Evolutionary conservation across 2,797 vertebrate genomes (phyloP).

Genomic region (Falco biarmicus): DNA sequence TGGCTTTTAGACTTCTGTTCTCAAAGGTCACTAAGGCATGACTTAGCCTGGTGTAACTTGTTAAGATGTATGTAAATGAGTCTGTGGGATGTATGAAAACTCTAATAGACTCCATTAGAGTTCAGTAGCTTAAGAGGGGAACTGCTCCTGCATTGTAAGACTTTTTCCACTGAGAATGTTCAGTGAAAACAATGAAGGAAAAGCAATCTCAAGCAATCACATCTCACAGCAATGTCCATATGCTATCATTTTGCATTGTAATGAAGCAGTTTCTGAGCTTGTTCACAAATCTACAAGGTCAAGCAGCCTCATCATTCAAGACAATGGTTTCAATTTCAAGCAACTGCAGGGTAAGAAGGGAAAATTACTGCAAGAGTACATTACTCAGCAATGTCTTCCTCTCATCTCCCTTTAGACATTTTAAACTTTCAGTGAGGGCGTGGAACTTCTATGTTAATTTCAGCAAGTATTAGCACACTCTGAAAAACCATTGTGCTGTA

Average conservation of each 20-base stretch:
- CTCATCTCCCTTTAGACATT: neutral
- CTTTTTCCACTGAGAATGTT: slow-evolving; percentile 6
- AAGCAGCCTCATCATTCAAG: slow-evolving; percentile 37
- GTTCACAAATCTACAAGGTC: slow-evolving; percentile 38
- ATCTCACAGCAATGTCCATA: slow-evolving; percentile 6
- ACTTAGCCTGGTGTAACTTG: neutral
- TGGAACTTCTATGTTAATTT: neutral
- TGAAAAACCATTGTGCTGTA: neutral
- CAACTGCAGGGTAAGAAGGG: neutral
- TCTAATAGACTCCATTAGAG: neutral
- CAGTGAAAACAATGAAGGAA: slow-evolving; percentile 32
- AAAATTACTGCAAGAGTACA: neutral
- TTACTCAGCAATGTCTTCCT: neutral
- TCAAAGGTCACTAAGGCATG: neutral
- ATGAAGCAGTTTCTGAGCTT: slow-evolving; percentile 29
- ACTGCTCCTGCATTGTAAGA: neutral
- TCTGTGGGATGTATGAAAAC: neutral
- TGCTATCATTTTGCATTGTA: slow-evolving; percentile 20
- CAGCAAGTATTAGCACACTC: neutral
- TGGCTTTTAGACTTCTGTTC: neutral
- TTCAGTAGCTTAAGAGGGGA: neutral
- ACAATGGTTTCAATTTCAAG: slow-evolving; percentile 47
- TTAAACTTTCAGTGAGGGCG: neutral
- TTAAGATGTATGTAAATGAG: neutral
- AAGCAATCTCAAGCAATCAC: slow-evolving; percentile 25